A percentile compares a stretch with the other conserved stretches of the same genome.
Evolutionary conservation across 1,140 invertebrate species (phyloP).

Genomic region (Bombus soroeensis): DNA sequence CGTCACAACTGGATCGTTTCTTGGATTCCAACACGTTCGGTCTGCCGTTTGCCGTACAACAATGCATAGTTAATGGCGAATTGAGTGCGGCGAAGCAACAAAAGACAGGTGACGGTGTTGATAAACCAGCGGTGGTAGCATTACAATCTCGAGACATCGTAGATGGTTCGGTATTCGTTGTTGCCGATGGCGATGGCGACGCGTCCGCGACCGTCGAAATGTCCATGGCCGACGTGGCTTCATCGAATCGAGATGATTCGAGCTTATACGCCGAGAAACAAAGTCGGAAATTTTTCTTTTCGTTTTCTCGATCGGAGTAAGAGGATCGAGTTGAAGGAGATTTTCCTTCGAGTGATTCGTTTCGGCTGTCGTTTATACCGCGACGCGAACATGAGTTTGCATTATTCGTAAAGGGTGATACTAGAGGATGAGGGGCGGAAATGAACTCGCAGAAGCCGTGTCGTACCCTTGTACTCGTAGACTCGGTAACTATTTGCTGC

Average conservation of each 20-base stretch:
- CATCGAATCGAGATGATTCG: background rate
- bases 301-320: background rate
- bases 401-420: background rate
- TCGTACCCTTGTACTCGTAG: background rate
- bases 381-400: background rate
- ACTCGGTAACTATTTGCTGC: background rate
- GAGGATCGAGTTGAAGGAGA: background rate
- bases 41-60: slow-evolving; percentile 6
- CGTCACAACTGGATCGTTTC: slow-evolving; percentile 10
- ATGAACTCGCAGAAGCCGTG: background rate
- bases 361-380: background rate
- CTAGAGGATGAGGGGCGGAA: background rate
- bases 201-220: too few relatives aligned
- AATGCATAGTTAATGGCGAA: slow-evolving; percentile 27
- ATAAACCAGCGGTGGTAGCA: slow-evolving; percentile 64
- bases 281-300: slow-evolving; percentile 76
- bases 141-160: slow-evolving; percentile 2
- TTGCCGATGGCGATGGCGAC: background rate
- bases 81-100: slow-evolving; percentile 79
- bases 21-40: background rate
- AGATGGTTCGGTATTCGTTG: background rate
- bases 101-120: slow-evolving; percentile 79
- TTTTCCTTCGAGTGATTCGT: background rate
- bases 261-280: slow-evolving; percentile 69
- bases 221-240: background rate